phyloP scores from a whole-genome alignment of 2,797 vertebrate genomes.

The Micropoecilia bifurca region DNA sequence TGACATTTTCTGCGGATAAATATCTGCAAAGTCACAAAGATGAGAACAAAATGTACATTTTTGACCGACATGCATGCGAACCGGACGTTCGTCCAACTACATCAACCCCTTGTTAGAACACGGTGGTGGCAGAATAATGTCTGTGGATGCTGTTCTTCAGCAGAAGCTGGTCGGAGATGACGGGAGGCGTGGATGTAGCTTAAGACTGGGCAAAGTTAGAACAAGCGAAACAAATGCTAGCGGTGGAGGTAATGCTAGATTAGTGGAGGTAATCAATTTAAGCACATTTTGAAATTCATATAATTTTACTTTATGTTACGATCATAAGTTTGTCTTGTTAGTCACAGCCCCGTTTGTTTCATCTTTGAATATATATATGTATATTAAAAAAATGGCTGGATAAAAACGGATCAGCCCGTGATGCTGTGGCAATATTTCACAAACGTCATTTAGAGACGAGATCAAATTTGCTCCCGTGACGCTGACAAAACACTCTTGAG shows the following conservation, averaged over 20 bases:
- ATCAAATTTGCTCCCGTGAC: neutral
- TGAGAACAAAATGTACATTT: neutral
- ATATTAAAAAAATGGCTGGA: neutral
- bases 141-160: neutral
- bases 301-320: neutral
- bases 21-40: neutral
- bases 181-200: neutral
- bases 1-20: neutral
- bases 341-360: neutral
- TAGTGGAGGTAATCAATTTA: neutral
- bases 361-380: neutral
- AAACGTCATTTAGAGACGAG: neutral
- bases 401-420: slow-evolving; percentile 7
- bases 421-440: slow-evolving; percentile 5
- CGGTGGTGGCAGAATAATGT: neutral
- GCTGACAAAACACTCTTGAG: neutral
- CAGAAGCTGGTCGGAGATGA: neutral
- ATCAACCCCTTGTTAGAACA: neutral
- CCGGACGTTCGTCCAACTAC: neutral
- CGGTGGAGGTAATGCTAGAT: no score
- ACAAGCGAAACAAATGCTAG: neutral
- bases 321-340: neutral
- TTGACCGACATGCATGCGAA: neutral
- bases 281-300: neutral
- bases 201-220: neutral